Evolutionary conservation across 2,797 vertebrate genomes (phyloP).

Genomic region (Brachymystax lenok): DNA sequence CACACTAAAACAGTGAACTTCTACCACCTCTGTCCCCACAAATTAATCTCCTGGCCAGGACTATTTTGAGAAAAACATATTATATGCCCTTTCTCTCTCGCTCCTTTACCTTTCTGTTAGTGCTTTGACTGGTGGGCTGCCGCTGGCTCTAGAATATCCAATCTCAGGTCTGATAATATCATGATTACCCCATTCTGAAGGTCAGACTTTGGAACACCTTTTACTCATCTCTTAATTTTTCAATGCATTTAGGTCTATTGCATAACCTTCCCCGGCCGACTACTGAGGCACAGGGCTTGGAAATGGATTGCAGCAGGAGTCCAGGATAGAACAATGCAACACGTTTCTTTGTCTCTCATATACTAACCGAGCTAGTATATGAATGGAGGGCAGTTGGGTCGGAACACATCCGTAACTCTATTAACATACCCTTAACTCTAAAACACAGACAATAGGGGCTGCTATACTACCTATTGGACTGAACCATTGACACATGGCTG

Average conservation of each 20-base stretch:
- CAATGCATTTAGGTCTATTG: conserved; percentile 39
- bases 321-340: background rate
- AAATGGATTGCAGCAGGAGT: conserved; percentile 23
- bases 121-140: conserved; percentile 50
- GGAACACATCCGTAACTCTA: conserved; percentile 17
- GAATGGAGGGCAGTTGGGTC: conserved; percentile 26
- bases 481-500: background rate
- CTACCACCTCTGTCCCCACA: conserved; percentile 15
- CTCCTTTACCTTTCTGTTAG: background rate
- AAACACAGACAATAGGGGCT: background rate
- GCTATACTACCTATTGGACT: background rate
- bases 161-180: conserved; percentile 58
- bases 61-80: conserved; percentile 57
- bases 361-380: background rate
- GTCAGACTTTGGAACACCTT: conserved; percentile 59
- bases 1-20: conserved; percentile 38
- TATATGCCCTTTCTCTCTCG: conserved; percentile 18
- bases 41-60: conserved; percentile 60
- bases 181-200: conserved; percentile 54
- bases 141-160: conserved; percentile 44
- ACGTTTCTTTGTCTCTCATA: background rate
- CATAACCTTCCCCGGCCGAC: conserved; percentile 29
- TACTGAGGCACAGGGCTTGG: conserved; percentile 3
- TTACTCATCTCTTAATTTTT: conserved; percentile 50
- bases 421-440: too few relatives aligned